Conservation (phyloP, 1,140 invertebrate species). For the Eupeodes corollae region DNA sequence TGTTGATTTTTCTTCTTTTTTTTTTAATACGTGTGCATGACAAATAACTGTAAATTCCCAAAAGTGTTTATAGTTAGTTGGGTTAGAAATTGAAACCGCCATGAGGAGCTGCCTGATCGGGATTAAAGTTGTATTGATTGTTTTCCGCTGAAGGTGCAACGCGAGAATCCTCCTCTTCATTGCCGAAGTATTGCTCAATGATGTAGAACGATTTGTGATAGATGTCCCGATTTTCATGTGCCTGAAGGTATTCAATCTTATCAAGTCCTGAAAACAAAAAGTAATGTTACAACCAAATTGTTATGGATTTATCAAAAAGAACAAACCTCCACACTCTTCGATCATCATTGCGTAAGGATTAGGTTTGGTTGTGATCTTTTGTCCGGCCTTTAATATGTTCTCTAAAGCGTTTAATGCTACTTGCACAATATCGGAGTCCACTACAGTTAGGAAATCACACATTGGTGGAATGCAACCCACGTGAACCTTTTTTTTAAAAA, state of each 20-base stretch:
- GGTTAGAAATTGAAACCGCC: slow-evolving; percentile 67
- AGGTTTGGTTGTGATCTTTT: slow-evolving; percentile 60
- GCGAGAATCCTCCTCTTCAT: slow-evolving; percentile 78
- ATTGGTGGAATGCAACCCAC: slow-evolving; percentile 82
- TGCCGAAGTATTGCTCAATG: slow-evolving; percentile 89
- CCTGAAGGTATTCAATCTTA: slow-evolving; percentile 94
- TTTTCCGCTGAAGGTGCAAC: slow-evolving; percentile 68
- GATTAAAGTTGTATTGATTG: slow-evolving; percentile 64
- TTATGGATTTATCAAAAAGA: neutral
- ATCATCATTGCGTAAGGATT: slow-evolving; percentile 88
- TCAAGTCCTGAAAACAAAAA: slow-evolving; percentile 64
- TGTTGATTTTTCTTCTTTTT: too few species aligned
- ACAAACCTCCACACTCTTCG: slow-evolving; percentile 90
- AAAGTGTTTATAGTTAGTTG: neutral
- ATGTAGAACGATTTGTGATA: slow-evolving; percentile 95
- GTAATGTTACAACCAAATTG: neutral
- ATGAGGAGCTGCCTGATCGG: slow-evolving; percentile 61
- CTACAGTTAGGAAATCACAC: slow-evolving; percentile 86
- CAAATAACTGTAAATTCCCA: too few species aligned
- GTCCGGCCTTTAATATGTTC: slow-evolving; percentile 88
- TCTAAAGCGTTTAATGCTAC: slow-evolving; percentile 93
- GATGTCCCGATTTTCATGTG: slow-evolving; percentile 91
- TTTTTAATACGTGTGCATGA: too few species aligned
- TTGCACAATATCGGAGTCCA: slow-evolving; percentile 94
- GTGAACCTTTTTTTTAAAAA: slow-evolving; percentile 27